phyloP scores from a whole-genome alignment of 2,797 vertebrate genomes.

The Gymnothorax javanicus region DNA sequence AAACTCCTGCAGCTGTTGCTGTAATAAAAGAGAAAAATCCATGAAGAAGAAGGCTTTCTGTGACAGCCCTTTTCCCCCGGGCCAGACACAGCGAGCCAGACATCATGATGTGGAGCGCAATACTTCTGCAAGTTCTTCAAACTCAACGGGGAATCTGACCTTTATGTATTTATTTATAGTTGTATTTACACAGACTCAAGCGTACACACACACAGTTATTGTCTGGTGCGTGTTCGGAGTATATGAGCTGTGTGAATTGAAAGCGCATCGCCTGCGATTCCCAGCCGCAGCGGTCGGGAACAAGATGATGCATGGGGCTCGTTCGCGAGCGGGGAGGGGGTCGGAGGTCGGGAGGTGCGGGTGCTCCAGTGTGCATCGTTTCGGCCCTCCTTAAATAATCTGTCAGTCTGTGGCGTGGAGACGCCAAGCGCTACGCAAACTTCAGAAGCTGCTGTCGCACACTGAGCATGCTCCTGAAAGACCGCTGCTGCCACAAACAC shows the following conservation, averaged over 20 bases:
- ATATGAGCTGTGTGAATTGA: slow-evolving; percentile 17
- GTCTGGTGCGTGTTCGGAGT: slow-evolving; percentile 12
- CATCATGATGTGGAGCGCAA: not conserved
- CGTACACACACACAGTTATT: too few relatives aligned
- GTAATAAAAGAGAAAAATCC: not conserved
- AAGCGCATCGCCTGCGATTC: slow-evolving; percentile 48
- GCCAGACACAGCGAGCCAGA: not conserved
- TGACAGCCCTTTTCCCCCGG: too few relatives aligned
- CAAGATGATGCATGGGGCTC: slow-evolving; percentile 29
- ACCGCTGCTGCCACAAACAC: slow-evolving; percentile 1
- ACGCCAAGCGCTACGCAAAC: slow-evolving; percentile 25
- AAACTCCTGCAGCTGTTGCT: slow-evolving; percentile 97
- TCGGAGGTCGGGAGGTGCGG: slow-evolving; percentile 31
- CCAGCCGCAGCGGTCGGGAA: slow-evolving; percentile 26
- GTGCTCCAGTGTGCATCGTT: slow-evolving; percentile 46
- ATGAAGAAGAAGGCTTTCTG: not conserved
- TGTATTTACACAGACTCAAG: not conserved
- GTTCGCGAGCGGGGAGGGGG: slow-evolving; percentile 36
- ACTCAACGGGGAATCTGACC: not conserved
- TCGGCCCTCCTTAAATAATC: slow-evolving; percentile 54
- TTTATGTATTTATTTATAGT: not conserved
- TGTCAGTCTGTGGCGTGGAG: slow-evolving; percentile 52
- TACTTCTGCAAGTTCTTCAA: not conserved
- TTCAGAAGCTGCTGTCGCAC: too few relatives aligned
- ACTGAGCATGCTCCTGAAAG: too few relatives aligned